Percentiles rank a stretch among this genome's conserved stretches.
Evolutionary conservation across 2,797 vertebrate genomes (phyloP).

Genomic region (Galaxias olidus): DNA sequence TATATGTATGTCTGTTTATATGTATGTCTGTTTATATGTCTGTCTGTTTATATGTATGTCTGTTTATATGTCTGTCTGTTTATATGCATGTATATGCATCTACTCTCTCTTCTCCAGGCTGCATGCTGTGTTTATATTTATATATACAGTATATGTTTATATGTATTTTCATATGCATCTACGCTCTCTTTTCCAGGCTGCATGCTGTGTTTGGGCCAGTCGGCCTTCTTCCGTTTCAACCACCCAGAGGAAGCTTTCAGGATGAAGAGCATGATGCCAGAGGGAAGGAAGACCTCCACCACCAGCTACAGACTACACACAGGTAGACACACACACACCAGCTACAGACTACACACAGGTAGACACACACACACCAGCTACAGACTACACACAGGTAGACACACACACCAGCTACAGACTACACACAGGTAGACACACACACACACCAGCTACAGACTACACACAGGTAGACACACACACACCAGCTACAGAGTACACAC

Average conservation of each 20-base stretch:
- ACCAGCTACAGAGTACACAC: not conserved
- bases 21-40: too few relatives aligned
- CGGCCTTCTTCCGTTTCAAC: slow-evolving; percentile 93
- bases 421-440: not conserved
- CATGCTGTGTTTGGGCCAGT: slow-evolving; percentile 95
- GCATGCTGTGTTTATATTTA: too few relatives aligned
- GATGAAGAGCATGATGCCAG: slow-evolving; percentile 95
- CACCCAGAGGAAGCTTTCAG: slow-evolving; percentile 94
- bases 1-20: too few relatives aligned
- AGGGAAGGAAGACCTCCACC: slow-evolving; percentile 56
- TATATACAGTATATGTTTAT: too few relatives aligned
- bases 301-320: slow-evolving; percentile 63
- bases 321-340: slow-evolving; percentile 65
- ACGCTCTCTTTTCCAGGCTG: slow-evolving; percentile 77
- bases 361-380: not conserved
- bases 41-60: too few relatives aligned
- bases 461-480: not conserved
- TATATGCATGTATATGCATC: too few relatives aligned
- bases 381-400: not conserved
- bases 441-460: not conserved
- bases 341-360: not conserved
- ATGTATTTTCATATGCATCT: too few relatives aligned
- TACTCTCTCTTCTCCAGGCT: too few relatives aligned
- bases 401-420: slow-evolving; percentile 1
- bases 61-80: too few relatives aligned